Conservation (phyloP, 2,888 invertebrate species). For the Plusia festucae region DNA sequence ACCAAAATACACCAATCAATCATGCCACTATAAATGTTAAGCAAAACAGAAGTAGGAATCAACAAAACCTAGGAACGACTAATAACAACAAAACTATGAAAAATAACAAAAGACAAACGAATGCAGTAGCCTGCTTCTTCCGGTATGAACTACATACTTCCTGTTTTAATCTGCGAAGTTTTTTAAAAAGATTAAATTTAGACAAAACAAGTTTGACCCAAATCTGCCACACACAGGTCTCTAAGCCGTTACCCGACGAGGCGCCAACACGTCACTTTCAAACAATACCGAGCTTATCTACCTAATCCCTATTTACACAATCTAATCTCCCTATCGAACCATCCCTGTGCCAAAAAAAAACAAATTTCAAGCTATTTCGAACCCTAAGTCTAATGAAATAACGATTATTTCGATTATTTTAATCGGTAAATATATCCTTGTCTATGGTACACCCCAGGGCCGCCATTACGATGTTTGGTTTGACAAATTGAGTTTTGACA, state of each 20-base stretch:
- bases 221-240: slow-evolving; percentile 77
- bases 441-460: slow-evolving; percentile 69
- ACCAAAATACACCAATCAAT: not conserved
- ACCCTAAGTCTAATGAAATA: slow-evolving; percentile 71
- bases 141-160: slow-evolving; percentile 25
- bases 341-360: slow-evolving; percentile 57
- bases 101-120: not conserved
- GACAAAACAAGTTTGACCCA: slow-evolving; percentile 65
- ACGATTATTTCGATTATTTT: slow-evolving; percentile 59
- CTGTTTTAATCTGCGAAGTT: slow-evolving; percentile 25
- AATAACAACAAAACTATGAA: not conserved
- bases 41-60: not conserved
- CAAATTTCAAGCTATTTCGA: slow-evolving; percentile 68
- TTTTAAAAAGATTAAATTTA: slow-evolving; percentile 43
- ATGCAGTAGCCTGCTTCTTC: slow-evolving; percentile 9
- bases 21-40: not conserved
- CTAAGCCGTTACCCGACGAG: slow-evolving; percentile 65
- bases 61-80: not conserved
- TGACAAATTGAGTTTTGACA: slow-evolving; percentile 89
- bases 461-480: slow-evolving; percentile 84
- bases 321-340: slow-evolving; percentile 79
- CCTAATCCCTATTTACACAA: slow-evolving; percentile 89
- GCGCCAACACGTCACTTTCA: slow-evolving; percentile 82
- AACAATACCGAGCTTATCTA: slow-evolving; percentile 85
- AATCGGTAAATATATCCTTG: slow-evolving; percentile 58